Evolutionary conservation across 2,888 invertebrate genomes (phyloP), one percentile per base, ranked within the genome.

Genomic region (Drosophila dives): DNA sequence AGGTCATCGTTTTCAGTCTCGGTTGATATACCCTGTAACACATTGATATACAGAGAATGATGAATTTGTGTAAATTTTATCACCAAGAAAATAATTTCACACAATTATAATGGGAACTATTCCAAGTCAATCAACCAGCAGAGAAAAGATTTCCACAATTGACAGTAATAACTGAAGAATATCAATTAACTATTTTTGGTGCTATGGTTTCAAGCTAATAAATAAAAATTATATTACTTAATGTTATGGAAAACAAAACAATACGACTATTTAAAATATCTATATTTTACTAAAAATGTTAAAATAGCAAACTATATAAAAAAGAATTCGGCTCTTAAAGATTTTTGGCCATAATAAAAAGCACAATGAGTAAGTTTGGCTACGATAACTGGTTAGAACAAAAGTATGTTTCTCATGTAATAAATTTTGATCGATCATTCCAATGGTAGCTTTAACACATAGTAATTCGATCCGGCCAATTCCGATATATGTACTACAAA

Each of bases 1-100:
- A 58, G 75, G 65, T 63, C 64, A 64, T 60, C 65, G 72, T 42
- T 49, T 38, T 48, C 12, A 23, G 10, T 42, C n/a, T 15, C 20
- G 15, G 62, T 5, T 64, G 2, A 11, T 17, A 58, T 20, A 29
- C 42, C 56, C 54, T 42, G 60, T 51, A 8, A 15, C 7, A 45
- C 4, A 8, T 1, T 2, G 15, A 45, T 23, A 45, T 23, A 29
- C 29, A 15, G 45, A 15, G 23, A 45, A 15, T 45, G 4, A 8
- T 20, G 3, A 12, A 3, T 7, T 12, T 20, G 45, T 45, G 7
- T 45, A 2, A 15, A 1, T 15, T 12, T 20, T 20, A 20, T 12
- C 42, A 20, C 1, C 12, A 20, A 42, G 42, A n/a, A 12, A 42
- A 42, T 5, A 1, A 42, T 12, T 6, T 20, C 42, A 6, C 42